These are phyloP conservation scores for Prionace glauca DNA, from an alignment of 2,797 vertebrate genomes.

Conservation along the genomic window DNA sequence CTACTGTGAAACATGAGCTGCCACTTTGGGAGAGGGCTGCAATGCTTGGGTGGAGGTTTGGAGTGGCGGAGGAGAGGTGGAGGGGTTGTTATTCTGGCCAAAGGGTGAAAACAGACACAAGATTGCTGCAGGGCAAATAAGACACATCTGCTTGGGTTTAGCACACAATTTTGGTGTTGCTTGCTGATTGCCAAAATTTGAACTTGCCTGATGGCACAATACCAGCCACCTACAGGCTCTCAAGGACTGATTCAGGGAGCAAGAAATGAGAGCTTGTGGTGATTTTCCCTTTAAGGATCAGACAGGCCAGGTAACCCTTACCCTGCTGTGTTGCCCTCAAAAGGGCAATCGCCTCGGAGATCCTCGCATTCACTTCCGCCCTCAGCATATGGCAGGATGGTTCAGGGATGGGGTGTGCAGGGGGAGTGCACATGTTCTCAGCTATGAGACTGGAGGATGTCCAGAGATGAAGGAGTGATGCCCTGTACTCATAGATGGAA, in stretches of 20 bases:
- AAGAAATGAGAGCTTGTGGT: background rate
- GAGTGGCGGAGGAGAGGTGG: too few relatives aligned
- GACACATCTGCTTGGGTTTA: background rate
- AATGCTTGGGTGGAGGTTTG: background rate
- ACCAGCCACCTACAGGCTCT: background rate
- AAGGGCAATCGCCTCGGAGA: too few relatives aligned
- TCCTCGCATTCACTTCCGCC: background rate
- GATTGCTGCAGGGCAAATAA: background rate
- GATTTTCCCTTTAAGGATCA: too few relatives aligned
- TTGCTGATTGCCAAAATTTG: background rate
- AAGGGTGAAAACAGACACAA: background rate
- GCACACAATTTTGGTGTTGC: background rate
- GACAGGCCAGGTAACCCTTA: too few relatives aligned
- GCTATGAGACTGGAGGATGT: background rate
- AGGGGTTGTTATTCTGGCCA: background rate
- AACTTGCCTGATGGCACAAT: background rate
- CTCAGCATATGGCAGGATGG: background rate
- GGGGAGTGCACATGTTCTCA: too few relatives aligned
- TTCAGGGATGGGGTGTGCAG: too few relatives aligned
- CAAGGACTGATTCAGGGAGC: background rate
- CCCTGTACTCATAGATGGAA: background rate
- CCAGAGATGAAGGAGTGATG: background rate
- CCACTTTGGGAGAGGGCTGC: background rate
- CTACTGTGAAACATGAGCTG: background rate
- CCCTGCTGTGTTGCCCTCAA: too few relatives aligned